Evolutionary conservation across 2,113 vertebrate species (phyloP).

Genomic region (Menura novaehollandiae): DNA sequence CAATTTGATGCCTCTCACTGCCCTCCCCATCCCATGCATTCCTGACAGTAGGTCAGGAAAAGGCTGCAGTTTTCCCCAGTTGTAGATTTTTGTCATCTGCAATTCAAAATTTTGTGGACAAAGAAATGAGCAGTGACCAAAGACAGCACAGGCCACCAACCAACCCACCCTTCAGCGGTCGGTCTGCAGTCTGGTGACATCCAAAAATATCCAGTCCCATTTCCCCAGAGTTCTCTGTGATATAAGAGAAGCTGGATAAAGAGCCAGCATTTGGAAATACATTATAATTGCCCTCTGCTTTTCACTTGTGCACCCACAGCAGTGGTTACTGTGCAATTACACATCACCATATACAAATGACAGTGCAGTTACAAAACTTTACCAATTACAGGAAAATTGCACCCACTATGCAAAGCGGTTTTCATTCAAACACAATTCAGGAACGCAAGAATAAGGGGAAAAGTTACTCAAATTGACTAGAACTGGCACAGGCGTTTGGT

Average conservation of each 20-base stretch:
- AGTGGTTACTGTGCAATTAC: constrained; percentile 71
- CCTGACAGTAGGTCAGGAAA: background rate
- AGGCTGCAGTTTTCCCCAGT: background rate
- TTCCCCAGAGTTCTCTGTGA: background rate
- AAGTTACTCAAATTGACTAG: constrained; percentile 10
- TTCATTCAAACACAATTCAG: constrained; percentile 19
- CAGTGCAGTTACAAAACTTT: constrained; percentile 73
- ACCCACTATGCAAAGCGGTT: constrained; percentile 54
- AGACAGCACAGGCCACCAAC: background rate
- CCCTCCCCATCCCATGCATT: background rate
- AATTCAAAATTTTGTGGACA: background rate
- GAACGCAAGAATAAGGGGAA: background rate
- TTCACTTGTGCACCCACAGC: constrained; percentile 41
- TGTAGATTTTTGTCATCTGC: background rate
- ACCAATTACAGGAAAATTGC: constrained; percentile 74
- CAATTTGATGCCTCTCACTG: background rate
- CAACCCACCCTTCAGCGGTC: background rate
- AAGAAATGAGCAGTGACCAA: background rate
- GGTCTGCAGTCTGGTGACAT: background rate
- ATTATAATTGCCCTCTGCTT: constrained; percentile 48
- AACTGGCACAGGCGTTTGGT: background rate
- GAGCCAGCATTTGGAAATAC: constrained; percentile 44
- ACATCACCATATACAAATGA: constrained; percentile 71
- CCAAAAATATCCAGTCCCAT: background rate
- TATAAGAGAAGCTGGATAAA: background rate